Conservation (phyloP, 2,113 vertebrate genomes). For the Daubentonia madagascariensis region DNA sequence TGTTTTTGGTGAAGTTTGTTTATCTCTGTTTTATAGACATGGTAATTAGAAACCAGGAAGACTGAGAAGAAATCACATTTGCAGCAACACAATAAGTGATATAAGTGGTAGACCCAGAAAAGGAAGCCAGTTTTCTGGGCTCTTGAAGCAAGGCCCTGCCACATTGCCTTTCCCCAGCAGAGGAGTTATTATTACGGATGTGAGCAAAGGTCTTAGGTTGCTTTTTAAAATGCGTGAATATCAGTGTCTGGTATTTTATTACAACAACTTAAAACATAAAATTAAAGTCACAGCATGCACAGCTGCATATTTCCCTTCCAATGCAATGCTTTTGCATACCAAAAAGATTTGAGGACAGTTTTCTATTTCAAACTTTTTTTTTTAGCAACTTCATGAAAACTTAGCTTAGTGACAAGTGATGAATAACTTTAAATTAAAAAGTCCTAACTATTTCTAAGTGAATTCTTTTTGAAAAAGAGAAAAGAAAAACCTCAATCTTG, state of each 20-base stretch:
- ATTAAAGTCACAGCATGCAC: background rate
- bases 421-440: background rate
- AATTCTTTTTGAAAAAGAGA: constrained; percentile 49
- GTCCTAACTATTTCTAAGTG: constrained; percentile 1
- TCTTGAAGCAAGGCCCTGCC: background rate
- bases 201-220: background rate
- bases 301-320: background rate
- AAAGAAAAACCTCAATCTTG: constrained; percentile 54
- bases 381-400: background rate
- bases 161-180: background rate
- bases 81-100: background rate
- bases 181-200: background rate
- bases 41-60: background rate
- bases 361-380: background rate
- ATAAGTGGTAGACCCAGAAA: no score
- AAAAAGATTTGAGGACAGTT: background rate
- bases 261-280: background rate
- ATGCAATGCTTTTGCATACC: background rate
- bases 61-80: background rate
- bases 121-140: background rate
- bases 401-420: background rate
- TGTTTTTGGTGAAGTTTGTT: background rate
- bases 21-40: background rate
- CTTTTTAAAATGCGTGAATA: background rate
- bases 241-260: background rate